Evolutionary conservation across 1,140 invertebrate species (phyloP).

Genomic region (Drosophila tsacasi): DNA sequence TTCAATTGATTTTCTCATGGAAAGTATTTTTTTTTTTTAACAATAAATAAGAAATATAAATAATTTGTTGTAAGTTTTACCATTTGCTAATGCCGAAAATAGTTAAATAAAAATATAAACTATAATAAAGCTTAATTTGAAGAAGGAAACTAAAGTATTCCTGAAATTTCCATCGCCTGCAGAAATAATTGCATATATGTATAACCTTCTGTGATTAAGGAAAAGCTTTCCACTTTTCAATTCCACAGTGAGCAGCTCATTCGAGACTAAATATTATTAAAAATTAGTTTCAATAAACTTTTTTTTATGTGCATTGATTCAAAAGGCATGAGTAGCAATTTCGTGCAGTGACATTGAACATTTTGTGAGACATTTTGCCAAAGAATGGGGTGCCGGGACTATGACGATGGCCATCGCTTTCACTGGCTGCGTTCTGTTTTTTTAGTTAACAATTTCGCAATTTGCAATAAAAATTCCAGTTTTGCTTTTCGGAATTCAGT

Average conservation of each 20-base stretch:
- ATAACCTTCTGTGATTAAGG: too few species aligned
- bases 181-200: neutral
- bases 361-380: conserved; percentile 47
- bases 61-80: too few species aligned
- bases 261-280: neutral
- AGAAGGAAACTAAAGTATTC: neutral
- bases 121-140: neutral
- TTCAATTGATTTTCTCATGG: too few species aligned
- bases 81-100: too few species aligned
- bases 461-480: conserved; percentile 83
- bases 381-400: conserved; percentile 44
- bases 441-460: conserved; percentile 80
- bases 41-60: too few species aligned
- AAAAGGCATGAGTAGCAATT: conserved; percentile 34
- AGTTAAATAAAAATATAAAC: neutral
- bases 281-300: neutral
- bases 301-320: conserved; percentile 42
- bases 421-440: conserved; percentile 56
- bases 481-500: conserved; percentile 81
- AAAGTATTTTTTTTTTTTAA: too few species aligned
- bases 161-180: neutral
- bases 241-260: neutral
- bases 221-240: neutral
- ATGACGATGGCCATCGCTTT: conserved; percentile 30
- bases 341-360: conserved; percentile 69